These are phyloP conservation scores for Drosophila anomalata DNA, from an alignment of 2,888 invertebrate species.

Conservation along the genomic window DNA sequence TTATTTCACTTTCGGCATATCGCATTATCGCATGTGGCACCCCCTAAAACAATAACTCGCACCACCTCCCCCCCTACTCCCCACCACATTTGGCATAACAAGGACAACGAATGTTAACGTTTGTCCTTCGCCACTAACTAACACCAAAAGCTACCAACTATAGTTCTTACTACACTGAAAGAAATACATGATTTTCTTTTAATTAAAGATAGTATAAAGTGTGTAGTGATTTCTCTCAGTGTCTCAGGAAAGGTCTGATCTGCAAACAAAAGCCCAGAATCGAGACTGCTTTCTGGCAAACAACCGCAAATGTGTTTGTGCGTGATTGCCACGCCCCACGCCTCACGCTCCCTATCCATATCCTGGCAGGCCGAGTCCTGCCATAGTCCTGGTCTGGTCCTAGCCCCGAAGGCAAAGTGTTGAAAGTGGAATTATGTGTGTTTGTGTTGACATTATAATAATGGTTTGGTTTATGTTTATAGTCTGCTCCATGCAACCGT, in stretches of 20 bases:
- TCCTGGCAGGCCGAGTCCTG: background rate
- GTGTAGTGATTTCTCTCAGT: too few species aligned
- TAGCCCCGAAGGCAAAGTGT: constrained; percentile 55
- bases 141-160: constrained; percentile 21
- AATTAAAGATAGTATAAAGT: background rate
- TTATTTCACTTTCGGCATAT: constrained; percentile 46
- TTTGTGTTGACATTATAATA: constrained; percentile 72
- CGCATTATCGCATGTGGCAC: constrained; percentile 45
- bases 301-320: constrained; percentile 59
- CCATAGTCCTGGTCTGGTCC: too few species aligned
- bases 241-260: background rate
- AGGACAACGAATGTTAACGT: constrained; percentile 38
- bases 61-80: constrained; percentile 4
- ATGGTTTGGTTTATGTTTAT: constrained; percentile 70
- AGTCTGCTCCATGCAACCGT: constrained; percentile 55
- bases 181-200: background rate
- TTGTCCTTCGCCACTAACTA: constrained; percentile 40
- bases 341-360: background rate
- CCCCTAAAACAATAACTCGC: constrained; percentile 40
- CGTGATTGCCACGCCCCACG: constrained; percentile 47
- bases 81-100: constrained; percentile 28
- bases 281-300: constrained; percentile 15
- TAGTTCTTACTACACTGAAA: background rate
- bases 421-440: constrained; percentile 70
- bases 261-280: constrained; percentile 12